These are phyloP conservation scores for Ferdinandea cuprea DNA, from an alignment of 2,888 invertebrate genomes.

Conservation along the genomic window DNA sequence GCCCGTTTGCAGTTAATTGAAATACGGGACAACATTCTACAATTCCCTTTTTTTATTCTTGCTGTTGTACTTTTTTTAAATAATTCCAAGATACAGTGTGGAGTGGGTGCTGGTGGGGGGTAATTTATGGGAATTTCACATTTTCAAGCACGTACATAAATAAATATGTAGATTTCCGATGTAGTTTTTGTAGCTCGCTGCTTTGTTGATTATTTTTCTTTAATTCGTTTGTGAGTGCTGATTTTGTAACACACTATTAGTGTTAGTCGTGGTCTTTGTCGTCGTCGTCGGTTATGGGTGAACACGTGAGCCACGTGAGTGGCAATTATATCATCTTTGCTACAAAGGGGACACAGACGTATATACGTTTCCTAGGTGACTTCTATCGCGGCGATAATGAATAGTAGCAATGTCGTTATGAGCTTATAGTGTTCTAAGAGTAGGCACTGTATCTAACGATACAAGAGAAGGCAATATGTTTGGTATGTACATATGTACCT, in stretches of 20 bases:
- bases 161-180: neutral
- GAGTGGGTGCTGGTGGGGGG: neutral
- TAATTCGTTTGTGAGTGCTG: neutral
- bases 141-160: neutral
- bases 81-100: neutral
- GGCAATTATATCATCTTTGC: conserved; percentile 31
- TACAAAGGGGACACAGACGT: neutral
- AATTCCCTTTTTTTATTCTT: neutral
- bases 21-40: conserved; percentile 17
- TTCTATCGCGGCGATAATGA: too few relatives aligned
- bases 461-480: too few relatives aligned
- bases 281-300: neutral
- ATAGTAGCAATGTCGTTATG: too few relatives aligned
- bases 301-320: conserved; percentile 64
- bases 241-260: conserved; percentile 30
- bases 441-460: too few relatives aligned
- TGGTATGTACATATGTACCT: too few relatives aligned
- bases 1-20: conserved; percentile 13
- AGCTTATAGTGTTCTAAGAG: too few relatives aligned
- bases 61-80: neutral
- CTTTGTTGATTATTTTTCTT: neutral
- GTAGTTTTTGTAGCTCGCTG: neutral
- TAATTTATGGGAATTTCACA: conserved; percentile 4
- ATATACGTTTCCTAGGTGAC: neutral
- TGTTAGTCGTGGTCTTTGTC: neutral